Evolutionary conservation across 2,888 invertebrate species (phyloP).

Genomic region (Hermaeophaga mercurialis): DNA sequence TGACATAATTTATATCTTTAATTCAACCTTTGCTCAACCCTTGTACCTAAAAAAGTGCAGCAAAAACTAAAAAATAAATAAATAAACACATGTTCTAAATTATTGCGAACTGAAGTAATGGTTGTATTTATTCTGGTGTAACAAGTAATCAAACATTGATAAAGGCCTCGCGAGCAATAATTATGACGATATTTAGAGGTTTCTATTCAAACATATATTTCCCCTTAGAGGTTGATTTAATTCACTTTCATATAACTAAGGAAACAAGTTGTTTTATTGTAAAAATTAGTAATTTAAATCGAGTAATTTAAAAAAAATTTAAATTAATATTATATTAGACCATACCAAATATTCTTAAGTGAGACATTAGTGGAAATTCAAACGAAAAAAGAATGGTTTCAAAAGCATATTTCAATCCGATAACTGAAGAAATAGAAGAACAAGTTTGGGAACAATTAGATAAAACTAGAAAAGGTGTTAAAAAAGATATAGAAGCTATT

Average conservation of each 20-base stretch:
- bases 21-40: neutral
- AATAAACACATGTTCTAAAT: neutral
- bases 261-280: neutral
- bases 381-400: neutral
- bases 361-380: no score
- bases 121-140: neutral
- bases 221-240: no score
- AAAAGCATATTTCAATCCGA: constrained; percentile 16
- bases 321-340: no score
- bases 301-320: neutral
- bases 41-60: neutral
- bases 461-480: constrained; percentile 12
- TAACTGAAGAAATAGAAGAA: constrained; percentile 1
- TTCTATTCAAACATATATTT: neutral
- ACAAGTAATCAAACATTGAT: constrained; percentile 5
- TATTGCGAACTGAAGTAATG: neutral
- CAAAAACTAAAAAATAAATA: neutral
- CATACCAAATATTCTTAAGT: no score
- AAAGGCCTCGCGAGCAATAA: neutral
- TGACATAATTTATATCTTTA: no score
- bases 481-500: constrained; percentile 18
- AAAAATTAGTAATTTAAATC: neutral
- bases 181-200: neutral
- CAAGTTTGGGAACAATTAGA: constrained; percentile 12
- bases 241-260: neutral